Evolutionary conservation across 2,797 vertebrate genomes (phyloP), one percentile per base, ranked within the genome.

Genomic region (Synaphobranchus kaupii): DNA sequence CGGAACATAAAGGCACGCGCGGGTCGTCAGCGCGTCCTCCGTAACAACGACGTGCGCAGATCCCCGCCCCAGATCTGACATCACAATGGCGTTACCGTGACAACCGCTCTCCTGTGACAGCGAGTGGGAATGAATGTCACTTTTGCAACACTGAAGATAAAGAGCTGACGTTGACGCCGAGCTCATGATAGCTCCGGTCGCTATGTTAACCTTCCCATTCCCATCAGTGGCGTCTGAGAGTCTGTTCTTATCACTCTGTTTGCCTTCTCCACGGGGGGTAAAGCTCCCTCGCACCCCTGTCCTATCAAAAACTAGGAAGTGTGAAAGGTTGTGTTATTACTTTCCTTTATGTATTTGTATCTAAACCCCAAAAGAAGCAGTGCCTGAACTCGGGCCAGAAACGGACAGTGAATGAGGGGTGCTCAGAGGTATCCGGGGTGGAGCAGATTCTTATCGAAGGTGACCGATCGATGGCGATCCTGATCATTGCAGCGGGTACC

Each of bases 71-170:
- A 44, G 39, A 44, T 78, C 66, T 71, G 44, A 48, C 78, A 80
- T 80, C 44, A 50, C 47, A n/a, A 81, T 25, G 47, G 20, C n/a
- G 78, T 81, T 25, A 81, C 78, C 78, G n/a, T 81, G 78, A 81
- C 78, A 81, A 81, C 47, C 47, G 4, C 44, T 9, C 76, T 80
- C 76, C 44, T 9, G 0, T n/a, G 47, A 81, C 44, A 81, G 78
- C 44, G 9, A 81, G 20, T 25, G 78, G 34, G 7, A 47, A 34
- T 80, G 39, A 81, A 47, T 48, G 50, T 81, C 44, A 3, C 31
- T 76, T 76, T 39, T 34, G 17, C 20, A 44, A 15, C 39, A 8
- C 15, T 8, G 73, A 13, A 39, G 13, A 73, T 39, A 80, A 80
- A 44, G 6, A 20, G 39, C 39, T 50, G 78, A 81, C 28, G 10